Conservation (phyloP, 1,140 invertebrate species). For the Listronotus bonariensis region DNA sequence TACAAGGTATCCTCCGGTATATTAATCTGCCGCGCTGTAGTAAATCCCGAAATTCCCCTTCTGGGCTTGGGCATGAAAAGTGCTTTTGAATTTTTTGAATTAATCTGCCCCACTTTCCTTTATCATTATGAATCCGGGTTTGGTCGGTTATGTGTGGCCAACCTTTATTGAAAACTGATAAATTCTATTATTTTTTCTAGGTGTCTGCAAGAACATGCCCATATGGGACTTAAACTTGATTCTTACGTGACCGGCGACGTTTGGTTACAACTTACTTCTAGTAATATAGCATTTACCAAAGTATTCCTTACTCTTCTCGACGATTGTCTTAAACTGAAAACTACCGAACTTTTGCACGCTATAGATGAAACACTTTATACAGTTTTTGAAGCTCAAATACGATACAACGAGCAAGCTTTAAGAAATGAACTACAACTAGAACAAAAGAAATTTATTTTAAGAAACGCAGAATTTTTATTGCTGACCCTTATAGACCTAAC, state of each 20-base stretch:
- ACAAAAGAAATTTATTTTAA: constrained; percentile 60
- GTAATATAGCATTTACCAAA: constrained; percentile 73
- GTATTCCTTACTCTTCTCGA: constrained; percentile 68
- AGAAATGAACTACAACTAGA: constrained; percentile 63
- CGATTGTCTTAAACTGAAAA: constrained; percentile 71
- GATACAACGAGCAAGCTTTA: constrained; percentile 65
- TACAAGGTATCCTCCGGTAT: too few relatives aligned
- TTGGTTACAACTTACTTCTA: constrained; percentile 71
- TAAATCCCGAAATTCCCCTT: too few relatives aligned
- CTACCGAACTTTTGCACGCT: constrained; percentile 65
- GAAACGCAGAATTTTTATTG: constrained; percentile 63
- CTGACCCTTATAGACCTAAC: constrained; percentile 58
- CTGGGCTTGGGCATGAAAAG: too few relatives aligned
- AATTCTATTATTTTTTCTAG: constrained; percentile 33
- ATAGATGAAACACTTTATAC: constrained; percentile 68
- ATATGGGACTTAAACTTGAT: constrained; percentile 61
- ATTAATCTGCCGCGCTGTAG: too few relatives aligned
- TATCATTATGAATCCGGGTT: too few relatives aligned
- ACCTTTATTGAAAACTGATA: neutral
- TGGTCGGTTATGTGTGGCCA: too few relatives aligned
- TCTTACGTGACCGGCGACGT: constrained; percentile 65
- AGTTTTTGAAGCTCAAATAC: constrained; percentile 70
- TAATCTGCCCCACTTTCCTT: too few relatives aligned
- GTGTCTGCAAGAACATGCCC: constrained; percentile 63
- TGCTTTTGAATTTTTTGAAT: too few relatives aligned